A percentile compares a stretch with the other conserved stretches of the same genome.
Conservation (phyloP, 2,113 vertebrate species). For the Rhea americana region DNA sequence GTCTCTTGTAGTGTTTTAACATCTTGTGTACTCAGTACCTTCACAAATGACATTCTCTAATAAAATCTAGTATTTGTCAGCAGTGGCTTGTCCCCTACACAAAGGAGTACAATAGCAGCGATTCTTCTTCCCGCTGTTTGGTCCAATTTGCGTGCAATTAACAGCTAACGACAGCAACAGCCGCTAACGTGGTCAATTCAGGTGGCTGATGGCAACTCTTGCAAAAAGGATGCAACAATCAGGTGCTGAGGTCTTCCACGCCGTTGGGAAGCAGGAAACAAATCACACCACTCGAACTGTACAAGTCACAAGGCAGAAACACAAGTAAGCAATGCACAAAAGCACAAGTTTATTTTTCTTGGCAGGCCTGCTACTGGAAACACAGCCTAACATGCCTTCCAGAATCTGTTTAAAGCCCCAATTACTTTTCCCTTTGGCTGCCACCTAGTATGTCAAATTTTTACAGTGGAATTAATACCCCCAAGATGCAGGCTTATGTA, state of each 20-base stretch:
- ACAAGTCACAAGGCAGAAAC: neutral
- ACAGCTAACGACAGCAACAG: neutral
- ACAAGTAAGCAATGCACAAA: neutral
- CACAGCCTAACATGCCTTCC: neutral
- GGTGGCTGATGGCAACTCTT: accelerated
- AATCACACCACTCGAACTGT: no score
- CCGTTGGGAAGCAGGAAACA: neutral
- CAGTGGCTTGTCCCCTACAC: neutral
- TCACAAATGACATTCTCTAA: neutral
- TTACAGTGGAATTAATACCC: neutral
- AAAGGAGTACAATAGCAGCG: neutral
- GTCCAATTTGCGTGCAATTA: neutral
- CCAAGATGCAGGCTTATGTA: neutral
- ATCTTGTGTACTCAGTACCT: accelerated
- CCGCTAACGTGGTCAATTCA: no score
- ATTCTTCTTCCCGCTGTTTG: no score
- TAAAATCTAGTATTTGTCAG: neutral
- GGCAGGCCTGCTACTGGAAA: neutral
- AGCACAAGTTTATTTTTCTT: neutral
- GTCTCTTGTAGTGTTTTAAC: neutral
- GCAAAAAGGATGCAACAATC: accelerated
- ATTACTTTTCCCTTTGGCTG: neutral
- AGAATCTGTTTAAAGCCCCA: neutral
- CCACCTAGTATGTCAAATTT: neutral
- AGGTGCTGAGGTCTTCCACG: neutral